Evolutionary conservation across 2,797 vertebrate genomes (phyloP).

Genomic region (Karalla daura): DNA sequence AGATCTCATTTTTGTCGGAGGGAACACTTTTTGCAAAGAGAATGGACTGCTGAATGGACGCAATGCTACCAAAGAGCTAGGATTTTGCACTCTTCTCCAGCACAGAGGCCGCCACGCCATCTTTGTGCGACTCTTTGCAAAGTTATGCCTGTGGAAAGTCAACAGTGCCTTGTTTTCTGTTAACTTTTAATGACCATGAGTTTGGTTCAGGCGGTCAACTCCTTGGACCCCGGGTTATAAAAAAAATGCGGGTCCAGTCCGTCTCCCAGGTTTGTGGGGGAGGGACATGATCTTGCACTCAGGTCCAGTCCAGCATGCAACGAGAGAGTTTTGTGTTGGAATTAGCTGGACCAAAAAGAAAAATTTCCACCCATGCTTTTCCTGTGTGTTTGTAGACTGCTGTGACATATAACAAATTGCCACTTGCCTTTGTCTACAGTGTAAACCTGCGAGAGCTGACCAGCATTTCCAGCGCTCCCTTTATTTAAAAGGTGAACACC

Average conservation of each 20-base stretch:
- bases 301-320: conserved; percentile 18
- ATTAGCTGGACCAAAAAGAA: conserved; percentile 19
- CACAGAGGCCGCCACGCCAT: conserved; percentile 13
- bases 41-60: too few species aligned
- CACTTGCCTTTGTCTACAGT: background rate
- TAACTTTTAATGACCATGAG: conserved; percentile 29
- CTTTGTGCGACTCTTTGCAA: conserved; percentile 29
- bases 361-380: background rate
- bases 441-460: background rate
- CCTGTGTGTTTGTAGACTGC: background rate
- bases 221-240: conserved; percentile 43
- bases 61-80: conserved; percentile 67
- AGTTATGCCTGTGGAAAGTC: conserved; percentile 54
- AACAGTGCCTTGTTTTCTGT: conserved; percentile 71
- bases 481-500: background rate
- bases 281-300: conserved; percentile 11
- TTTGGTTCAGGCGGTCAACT: conserved; percentile 31
- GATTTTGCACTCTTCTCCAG: conserved; percentile 59
- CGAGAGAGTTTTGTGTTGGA: conserved; percentile 10
- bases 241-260: conserved; percentile 31
- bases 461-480: conserved; percentile 17
- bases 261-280: background rate
- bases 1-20: conserved; percentile 6
- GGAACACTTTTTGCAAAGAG: too few species aligned
- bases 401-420: background rate